These are phyloP conservation scores for Chydorus sphaericus DNA, from an alignment of 2,888 invertebrate species.

Conservation along the genomic window DNA sequence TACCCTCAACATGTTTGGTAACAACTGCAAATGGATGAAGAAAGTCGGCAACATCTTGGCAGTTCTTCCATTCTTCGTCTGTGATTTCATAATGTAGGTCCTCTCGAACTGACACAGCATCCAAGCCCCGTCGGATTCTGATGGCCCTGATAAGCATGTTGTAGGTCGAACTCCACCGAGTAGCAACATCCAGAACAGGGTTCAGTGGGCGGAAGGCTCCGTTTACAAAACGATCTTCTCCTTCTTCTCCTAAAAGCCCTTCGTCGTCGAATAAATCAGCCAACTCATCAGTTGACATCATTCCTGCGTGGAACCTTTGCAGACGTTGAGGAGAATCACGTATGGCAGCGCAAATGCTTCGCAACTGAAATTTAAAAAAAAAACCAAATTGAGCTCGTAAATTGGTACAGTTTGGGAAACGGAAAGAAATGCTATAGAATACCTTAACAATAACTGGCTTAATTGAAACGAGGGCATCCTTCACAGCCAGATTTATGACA, in stretches of 20 bases:
- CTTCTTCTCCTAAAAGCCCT: no score
- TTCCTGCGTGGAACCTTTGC: no score
- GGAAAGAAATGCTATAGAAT: not conserved
- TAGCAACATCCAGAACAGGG: not conserved
- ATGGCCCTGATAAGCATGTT: not conserved
- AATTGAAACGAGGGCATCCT: not conserved
- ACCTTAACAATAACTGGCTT: not conserved
- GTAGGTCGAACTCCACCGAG: not conserved
- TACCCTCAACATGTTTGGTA: not conserved
- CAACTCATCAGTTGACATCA: no score
- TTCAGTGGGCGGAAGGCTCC: no score
- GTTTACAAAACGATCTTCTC: no score
- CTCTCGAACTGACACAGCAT: not conserved
- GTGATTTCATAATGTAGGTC: not conserved
- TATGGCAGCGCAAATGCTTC: no score
- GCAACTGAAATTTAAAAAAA: no score
- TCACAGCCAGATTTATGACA: not conserved
- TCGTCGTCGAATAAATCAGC: no score
- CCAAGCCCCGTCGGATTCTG: not conserved
- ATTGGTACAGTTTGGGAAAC: no score
- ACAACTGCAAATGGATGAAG: not conserved
- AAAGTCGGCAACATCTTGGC: not conserved
- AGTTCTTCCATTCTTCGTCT: not conserved
- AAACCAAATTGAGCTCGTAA: no score
- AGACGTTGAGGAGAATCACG: no score